Conservation (phyloP, 2,797 vertebrate species). For the Harpagifer antarcticus region DNA sequence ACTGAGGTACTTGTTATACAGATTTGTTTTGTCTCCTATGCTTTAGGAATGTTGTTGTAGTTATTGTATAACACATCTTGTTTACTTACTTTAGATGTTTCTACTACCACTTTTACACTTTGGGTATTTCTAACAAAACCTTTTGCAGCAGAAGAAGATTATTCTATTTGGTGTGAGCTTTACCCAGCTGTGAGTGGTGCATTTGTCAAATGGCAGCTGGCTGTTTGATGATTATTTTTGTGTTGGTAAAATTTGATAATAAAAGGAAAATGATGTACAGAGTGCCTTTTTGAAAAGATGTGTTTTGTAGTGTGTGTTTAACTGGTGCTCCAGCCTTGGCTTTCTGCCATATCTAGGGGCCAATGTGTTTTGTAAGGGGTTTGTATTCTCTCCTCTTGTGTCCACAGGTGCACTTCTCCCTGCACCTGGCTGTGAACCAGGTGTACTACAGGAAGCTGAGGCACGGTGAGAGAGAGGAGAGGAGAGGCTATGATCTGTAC, state of each 20-base stretch:
- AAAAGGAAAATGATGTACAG: slow-evolving; percentile 60
- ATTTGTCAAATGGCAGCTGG: slow-evolving; percentile 60
- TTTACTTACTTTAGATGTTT: slow-evolving; percentile 60
- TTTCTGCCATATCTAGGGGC: slow-evolving; percentile 46
- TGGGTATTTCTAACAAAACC: slow-evolving; percentile 60
- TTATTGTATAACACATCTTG: slow-evolving; percentile 82
- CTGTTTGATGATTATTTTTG: slow-evolving; percentile 49
- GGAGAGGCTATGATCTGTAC: slow-evolving; percentile 64
- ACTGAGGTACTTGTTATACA: slow-evolving; percentile 49
- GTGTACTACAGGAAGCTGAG: slow-evolving; percentile 73
- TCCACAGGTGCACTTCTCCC: slow-evolving; percentile 84
- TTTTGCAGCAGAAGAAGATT: slow-evolving; percentile 52
- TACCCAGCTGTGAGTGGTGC: slow-evolving; percentile 54
- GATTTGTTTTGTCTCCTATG: slow-evolving; percentile 69
- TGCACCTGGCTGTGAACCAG: slow-evolving; percentile 81
- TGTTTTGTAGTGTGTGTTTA: slow-evolving; percentile 29
- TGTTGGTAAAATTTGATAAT: slow-evolving; percentile 66
- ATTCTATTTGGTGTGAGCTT: slow-evolving; percentile 61
- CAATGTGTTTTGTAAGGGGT: slow-evolving; percentile 69
- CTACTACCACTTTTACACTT: slow-evolving; percentile 57
- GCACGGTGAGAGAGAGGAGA: slow-evolving; percentile 60
- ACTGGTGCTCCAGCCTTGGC: slow-evolving; percentile 37
- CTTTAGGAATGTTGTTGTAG: slow-evolving; percentile 77
- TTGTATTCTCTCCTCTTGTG: slow-evolving; percentile 73
- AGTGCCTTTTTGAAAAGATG: slow-evolving; percentile 41